Conservation (phyloP, 2,797 vertebrate genomes). For the Pseudomugil tenellus region DNA sequence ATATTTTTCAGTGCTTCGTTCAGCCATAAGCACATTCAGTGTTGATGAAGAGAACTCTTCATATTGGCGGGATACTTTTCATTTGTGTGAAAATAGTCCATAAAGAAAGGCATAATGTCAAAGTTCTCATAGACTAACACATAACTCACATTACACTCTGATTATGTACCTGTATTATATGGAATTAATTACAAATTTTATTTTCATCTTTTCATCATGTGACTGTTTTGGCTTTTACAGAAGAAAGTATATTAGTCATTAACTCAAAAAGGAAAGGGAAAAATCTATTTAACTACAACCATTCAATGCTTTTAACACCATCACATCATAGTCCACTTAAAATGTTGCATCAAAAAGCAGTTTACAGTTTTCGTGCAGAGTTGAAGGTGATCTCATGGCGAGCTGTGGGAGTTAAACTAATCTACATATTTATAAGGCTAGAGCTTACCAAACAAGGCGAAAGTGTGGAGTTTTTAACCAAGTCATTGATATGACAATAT, state of each 20-base stretch:
- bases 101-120: neutral
- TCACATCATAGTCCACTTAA: neutral
- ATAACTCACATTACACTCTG: neutral
- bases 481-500: neutral
- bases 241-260: neutral
- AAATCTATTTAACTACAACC: neutral
- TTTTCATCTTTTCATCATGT: neutral
- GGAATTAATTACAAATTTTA: neutral
- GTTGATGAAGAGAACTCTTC: too few species aligned
- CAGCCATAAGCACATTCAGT: neutral
- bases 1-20: neutral
- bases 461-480: neutral
- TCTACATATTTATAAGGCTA: neutral
- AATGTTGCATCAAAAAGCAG: neutral
- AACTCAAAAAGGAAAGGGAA: neutral
- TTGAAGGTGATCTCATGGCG: neutral
- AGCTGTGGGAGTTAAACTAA: neutral
- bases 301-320: neutral
- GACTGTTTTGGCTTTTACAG: neutral
- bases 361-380: neutral
- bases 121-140: neutral
- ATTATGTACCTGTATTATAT: neutral
- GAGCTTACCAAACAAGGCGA: neutral
- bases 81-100: neutral
- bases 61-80: neutral